Percentiles rank a stretch among this genome's conserved stretches.
phyloP scores from a whole-genome alignment of 2,888 invertebrate species.

The Ommatoiulus sabulosus region DNA sequence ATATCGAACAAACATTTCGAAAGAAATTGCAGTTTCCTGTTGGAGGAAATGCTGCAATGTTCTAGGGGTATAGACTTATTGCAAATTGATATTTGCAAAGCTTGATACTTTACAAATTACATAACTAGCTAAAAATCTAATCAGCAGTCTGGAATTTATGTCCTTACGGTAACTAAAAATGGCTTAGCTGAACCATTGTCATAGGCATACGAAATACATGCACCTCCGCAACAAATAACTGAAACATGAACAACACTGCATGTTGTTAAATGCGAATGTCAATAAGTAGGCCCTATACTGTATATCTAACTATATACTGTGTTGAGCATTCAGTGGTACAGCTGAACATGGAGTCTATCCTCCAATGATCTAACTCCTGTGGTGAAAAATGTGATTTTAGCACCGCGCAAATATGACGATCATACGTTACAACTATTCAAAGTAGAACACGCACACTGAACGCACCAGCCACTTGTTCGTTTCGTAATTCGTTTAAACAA shows the following conservation, averaged over 20 bases:
- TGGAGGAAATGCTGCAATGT: not conserved
- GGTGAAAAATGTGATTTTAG: not conserved
- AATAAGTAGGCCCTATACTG: too few relatives aligned
- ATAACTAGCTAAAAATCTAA: not conserved
- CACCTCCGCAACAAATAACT: not conserved
- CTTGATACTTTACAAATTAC: not conserved
- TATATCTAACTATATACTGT: too few relatives aligned
- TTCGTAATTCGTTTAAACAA: too few relatives aligned
- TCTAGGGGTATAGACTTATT: not conserved
- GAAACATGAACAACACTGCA: too few relatives aligned
- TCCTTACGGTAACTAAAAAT: not conserved
- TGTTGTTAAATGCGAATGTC: too few relatives aligned
- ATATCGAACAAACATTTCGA: not conserved
- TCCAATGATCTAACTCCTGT: not conserved
- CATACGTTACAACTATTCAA: too few relatives aligned
- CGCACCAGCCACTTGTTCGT: too few relatives aligned
- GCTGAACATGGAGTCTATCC: too few relatives aligned
- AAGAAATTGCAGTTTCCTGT: slow-evolving; percentile 3
- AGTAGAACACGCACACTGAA: too few relatives aligned
- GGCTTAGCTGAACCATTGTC: not conserved
- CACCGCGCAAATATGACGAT: not conserved
- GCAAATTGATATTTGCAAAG: not conserved
- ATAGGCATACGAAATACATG: not conserved
- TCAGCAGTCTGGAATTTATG: not conserved
- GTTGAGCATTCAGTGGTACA: too few relatives aligned